Evolutionary conservation across 2,113 vertebrate genomes (phyloP).

Genomic region (Coryphaenoides rupestris): DNA sequence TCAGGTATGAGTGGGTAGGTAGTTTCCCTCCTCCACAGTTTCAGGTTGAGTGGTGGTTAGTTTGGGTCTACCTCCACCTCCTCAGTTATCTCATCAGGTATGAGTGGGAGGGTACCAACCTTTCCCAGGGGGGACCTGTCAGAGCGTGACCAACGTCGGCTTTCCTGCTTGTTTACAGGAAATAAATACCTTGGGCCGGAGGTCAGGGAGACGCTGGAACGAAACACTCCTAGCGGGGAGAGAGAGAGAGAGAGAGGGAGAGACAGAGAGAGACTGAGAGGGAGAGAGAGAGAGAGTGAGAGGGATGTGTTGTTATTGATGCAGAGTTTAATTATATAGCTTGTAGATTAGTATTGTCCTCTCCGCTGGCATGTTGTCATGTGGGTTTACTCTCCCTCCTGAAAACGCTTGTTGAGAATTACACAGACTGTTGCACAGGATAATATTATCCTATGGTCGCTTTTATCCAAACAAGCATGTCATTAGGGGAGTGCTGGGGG

Average conservation of each 20-base stretch:
- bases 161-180: slow-evolving; percentile 64
- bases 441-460: too few relatives aligned
- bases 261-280: slow-evolving; percentile 16
- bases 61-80: neutral
- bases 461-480: too few relatives aligned
- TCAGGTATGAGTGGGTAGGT: slow-evolving; percentile 56
- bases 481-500: too few relatives aligned
- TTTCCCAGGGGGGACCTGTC: slow-evolving; percentile 51
- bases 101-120: slow-evolving; percentile 59
- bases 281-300: slow-evolving; percentile 23
- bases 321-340: slow-evolving; percentile 34
- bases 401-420: too few relatives aligned
- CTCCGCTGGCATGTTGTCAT: too few relatives aligned
- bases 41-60: slow-evolving; percentile 60
- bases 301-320: slow-evolving; percentile 28
- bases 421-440: too few relatives aligned
- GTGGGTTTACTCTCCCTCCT: too few relatives aligned
- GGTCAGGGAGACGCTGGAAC: slow-evolving; percentile 45
- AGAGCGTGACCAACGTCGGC: slow-evolving; percentile 57
- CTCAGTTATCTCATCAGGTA: slow-evolving; percentile 53
- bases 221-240: slow-evolving; percentile 34
- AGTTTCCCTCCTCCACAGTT: too few relatives aligned
- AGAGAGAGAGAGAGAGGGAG: slow-evolving; percentile 17
- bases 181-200: slow-evolving; percentile 52
- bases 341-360: slow-evolving; percentile 5